Evolutionary conservation across 2,888 invertebrate species (phyloP).

Genomic region (Clivina fossor): DNA sequence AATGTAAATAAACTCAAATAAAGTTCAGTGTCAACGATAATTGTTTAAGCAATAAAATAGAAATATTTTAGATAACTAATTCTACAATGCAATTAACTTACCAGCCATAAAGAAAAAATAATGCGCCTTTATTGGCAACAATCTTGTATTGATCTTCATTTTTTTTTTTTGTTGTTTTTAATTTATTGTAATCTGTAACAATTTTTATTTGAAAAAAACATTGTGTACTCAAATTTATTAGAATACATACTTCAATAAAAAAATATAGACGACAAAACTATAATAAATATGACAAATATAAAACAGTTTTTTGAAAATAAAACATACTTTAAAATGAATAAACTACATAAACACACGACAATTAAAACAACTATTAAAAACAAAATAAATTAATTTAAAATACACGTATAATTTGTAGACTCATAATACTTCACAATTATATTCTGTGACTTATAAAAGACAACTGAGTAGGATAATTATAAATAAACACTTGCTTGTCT

Average conservation of each 20-base stretch:
- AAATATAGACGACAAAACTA: not conserved
- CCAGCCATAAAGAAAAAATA: constrained; percentile 88
- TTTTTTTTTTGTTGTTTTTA: not conserved
- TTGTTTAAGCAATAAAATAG: not conserved
- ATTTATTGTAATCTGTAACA: not conserved
- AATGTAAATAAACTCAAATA: not conserved
- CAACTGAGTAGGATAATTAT: too few relatives aligned
- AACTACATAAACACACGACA: too few relatives aligned
- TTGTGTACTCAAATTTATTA: not conserved
- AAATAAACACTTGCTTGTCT: too few relatives aligned
- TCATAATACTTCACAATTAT: too few relatives aligned
- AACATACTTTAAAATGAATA: too few relatives aligned
- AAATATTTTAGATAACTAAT: not conserved
- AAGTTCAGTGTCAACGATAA: not conserved
- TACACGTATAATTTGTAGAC: too few relatives aligned
- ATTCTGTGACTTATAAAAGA: too few relatives aligned
- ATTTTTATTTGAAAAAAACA: not conserved
- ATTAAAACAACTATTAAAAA: too few relatives aligned
- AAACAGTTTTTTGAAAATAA: not conserved
- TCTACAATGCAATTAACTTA: constrained; percentile 53
- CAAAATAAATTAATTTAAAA: too few relatives aligned
- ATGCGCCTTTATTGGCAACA: constrained; percentile 82
- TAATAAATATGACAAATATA: not conserved
- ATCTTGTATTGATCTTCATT: constrained; percentile 64
- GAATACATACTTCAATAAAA: not conserved